Evolutionary conservation across 2,113 vertebrate genomes (phyloP).

Genomic region (Sinocyclocheilus grahami): DNA sequence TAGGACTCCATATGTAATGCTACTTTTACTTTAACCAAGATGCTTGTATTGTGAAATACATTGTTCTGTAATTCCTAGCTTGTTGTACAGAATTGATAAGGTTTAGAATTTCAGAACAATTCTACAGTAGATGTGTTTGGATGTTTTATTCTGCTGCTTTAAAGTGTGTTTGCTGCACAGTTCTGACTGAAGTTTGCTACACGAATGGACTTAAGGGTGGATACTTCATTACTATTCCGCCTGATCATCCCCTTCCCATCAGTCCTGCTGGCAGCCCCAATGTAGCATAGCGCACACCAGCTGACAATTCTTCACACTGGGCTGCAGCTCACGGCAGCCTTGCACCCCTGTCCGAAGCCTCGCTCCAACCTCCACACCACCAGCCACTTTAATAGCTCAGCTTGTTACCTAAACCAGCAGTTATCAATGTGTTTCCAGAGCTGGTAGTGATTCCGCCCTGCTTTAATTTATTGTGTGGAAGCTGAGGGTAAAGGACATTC

Average conservation of each 20-base stretch:
- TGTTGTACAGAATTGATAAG: background rate
- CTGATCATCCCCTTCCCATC: slow-evolving; percentile 31
- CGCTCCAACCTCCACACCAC: slow-evolving; percentile 15
- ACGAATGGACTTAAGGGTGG: slow-evolving; percentile 22
- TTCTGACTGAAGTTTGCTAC: slow-evolving; percentile 21
- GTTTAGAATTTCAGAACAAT: background rate
- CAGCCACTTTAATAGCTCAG: slow-evolving; percentile 26
- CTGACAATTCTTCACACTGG: slow-evolving; percentile 47
- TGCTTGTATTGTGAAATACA: background rate
- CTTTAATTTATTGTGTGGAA: slow-evolving; percentile 27
- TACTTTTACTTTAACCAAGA: background rate
- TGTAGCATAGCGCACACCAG: slow-evolving; percentile 35
- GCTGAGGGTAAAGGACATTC: background rate
- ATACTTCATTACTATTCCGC: slow-evolving; percentile 48
- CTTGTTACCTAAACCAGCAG: slow-evolving; percentile 8
- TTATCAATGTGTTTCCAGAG: slow-evolving; percentile 15
- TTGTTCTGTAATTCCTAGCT: background rate
- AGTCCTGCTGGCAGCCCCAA: slow-evolving; percentile 49
- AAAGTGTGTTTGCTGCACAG: background rate
- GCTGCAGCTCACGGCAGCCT: slow-evolving; percentile 19
- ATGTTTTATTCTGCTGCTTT: background rate
- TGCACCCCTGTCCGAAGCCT: background rate
- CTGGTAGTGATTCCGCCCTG: background rate
- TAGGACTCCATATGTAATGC: background rate
- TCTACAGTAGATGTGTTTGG: background rate